Evolutionary conservation across 2,888 invertebrate genomes (phyloP), one percentile per base, ranked within the genome.

Genomic region (Campopleginae sp.): DNA sequence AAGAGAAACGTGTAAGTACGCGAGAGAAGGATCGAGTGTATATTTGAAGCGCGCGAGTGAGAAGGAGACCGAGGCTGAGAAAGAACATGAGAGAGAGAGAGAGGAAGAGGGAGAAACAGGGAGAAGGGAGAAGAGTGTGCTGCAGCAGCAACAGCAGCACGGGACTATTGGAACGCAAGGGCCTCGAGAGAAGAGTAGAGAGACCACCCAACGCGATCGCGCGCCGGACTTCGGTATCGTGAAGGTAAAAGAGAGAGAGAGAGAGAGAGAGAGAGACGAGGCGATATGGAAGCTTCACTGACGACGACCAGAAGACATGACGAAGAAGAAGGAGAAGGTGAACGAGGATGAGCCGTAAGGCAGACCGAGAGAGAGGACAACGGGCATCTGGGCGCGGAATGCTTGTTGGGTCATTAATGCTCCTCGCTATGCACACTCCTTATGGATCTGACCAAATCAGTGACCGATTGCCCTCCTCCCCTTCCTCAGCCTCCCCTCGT

Each of bases 141-240:
- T 72, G 82, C 79, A 79, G 78, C 77, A 70, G 74, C 77, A 80
- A 58, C 81, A 71, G 80, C 77, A 86, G 86, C 84, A 84, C 82
- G 79, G 79, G 86, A 78, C 85, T 86, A 86, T 85, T 85, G 85
- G 86, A 85, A 84, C 86, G 84, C 84, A 79, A 82, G 82, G 84
- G 84, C 65, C 86, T 74, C 77, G 66, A 82, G 77, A 77, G 72
- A 72, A 80, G 91, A 92, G 92, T 93, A 91, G 93, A 90, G 90
- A 92, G 93, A 93, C 93, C 93, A 93, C 93, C 93, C 93, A 93
- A 93, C 92, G 92, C 91, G 93, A 93, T 93, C 92, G 92, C 92
- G 92, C 93, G 92, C 83, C 86, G 91, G 92, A 91, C 92, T 91
- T 90, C 86, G 82, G 84, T 71, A 88, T 87, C 89, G 88, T 76